These are phyloP conservation scores for Himalopsyche anomala DNA, from an alignment of 2,888 invertebrate genomes.

Conservation along the genomic window DNA sequence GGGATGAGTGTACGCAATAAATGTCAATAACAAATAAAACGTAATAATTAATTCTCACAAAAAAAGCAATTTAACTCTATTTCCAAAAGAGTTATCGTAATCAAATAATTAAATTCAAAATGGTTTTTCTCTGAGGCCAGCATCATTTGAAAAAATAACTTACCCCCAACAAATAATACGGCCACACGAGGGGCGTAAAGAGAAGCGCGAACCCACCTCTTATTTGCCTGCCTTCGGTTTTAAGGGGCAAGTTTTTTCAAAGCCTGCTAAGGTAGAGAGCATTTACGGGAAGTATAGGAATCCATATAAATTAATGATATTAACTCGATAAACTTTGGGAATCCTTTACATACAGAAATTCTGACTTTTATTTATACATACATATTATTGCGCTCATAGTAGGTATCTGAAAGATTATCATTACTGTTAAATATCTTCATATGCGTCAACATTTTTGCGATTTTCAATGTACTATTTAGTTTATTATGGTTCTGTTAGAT, in stretches of 20 bases:
- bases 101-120: slow-evolving; percentile 8
- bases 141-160: background rate
- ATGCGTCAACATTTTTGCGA: too few relatives aligned
- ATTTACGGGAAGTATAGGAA: background rate
- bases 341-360: too few relatives aligned
- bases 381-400: too few relatives aligned
- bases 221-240: slow-evolving; percentile 8
- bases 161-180: background rate
- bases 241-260: background rate
- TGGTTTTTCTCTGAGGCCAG: background rate
- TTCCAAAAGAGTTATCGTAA: background rate
- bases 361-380: too few relatives aligned
- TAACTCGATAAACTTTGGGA: background rate
- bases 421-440: too few relatives aligned
- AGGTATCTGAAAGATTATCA: too few relatives aligned
- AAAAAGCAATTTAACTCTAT: background rate
- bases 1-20: too few relatives aligned
- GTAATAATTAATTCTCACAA: too few relatives aligned
- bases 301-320: slow-evolving; percentile 26
- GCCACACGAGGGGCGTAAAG: background rate
- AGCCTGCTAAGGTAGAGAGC: slow-evolving; percentile 5
- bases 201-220: background rate
- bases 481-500: too few relatives aligned
- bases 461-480: too few relatives aligned
- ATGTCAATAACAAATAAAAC: too few relatives aligned